A percentile compares a stretch with the other conserved stretches of the same genome.
Conservation (phyloP, 2,888 invertebrate genomes). For the Ramazzottius varieornatus region DNA sequence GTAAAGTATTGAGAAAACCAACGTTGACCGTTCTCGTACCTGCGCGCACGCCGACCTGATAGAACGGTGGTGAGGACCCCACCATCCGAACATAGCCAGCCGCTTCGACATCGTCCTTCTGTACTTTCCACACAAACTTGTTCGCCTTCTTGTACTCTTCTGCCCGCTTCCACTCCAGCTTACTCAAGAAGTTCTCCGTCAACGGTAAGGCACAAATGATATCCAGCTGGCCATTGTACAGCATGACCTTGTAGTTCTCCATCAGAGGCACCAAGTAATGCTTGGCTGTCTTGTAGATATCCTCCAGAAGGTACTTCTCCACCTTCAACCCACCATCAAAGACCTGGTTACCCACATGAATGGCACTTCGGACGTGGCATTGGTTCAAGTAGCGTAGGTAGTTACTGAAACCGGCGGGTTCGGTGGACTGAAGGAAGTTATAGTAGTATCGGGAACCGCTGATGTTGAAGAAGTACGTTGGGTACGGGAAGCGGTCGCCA, state of each 20-base stretch:
- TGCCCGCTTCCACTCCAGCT: constrained; percentile 39
- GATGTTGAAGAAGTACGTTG: constrained; percentile 18
- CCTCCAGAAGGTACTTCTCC: constrained; percentile 39
- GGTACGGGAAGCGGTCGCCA: constrained; percentile 16
- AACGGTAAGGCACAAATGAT: constrained; percentile 66
- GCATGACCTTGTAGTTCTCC: constrained; percentile 36
- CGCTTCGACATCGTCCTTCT: constrained; percentile 15
- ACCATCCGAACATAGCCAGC: constrained; percentile 19
- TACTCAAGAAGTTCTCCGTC: constrained; percentile 46
- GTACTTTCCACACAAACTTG: constrained; percentile 34
- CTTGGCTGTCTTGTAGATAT: constrained; percentile 19
- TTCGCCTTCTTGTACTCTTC: constrained; percentile 36
- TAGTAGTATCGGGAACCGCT: constrained; percentile 28
- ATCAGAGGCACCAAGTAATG: constrained; percentile 3
- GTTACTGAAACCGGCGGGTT: constrained; percentile 24
- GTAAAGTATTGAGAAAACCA: neutral
- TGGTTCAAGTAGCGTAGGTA: constrained; percentile 27
- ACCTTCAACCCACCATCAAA: constrained; percentile 34
- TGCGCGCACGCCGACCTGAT: constrained; percentile 17
- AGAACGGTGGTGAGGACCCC: constrained; percentile 16
- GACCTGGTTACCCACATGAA: constrained; percentile 55
- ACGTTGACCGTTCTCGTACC: neutral
- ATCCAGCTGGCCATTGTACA: constrained; percentile 71
- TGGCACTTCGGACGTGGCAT: constrained; percentile 35
- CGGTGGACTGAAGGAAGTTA: constrained; percentile 37